Conservation (phyloP, 2,888 invertebrate genomes). For the Auanema sp. region DNA sequence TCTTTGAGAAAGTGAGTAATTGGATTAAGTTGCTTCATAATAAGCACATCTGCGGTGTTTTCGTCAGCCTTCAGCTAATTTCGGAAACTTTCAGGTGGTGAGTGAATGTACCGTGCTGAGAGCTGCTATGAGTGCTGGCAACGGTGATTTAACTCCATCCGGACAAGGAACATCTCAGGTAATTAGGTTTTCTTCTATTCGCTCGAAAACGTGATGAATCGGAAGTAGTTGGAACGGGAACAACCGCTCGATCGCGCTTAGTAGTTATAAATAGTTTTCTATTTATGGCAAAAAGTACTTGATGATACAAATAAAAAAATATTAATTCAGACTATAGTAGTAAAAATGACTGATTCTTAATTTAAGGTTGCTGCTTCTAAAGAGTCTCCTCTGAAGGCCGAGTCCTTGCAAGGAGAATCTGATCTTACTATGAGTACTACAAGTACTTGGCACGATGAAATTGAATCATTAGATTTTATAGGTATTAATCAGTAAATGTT, state of each 20-base stretch:
- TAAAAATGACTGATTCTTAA: neutral
- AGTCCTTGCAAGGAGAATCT: conserved; percentile 16
- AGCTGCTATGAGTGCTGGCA: conserved; percentile 32
- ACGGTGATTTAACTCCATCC: conserved; percentile 22
- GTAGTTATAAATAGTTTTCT: no score
- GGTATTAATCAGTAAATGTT: conserved; percentile 15
- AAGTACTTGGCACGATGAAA: conserved; percentile 44
- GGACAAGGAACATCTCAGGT: conserved; percentile 19
- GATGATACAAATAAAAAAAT: neutral
- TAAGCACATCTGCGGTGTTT: neutral
- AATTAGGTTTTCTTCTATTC: neutral
- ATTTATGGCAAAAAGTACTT: neutral
- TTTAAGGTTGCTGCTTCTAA: conserved; percentile 19
- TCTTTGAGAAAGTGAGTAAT: conserved; percentile 47
- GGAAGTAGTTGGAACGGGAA: neutral
- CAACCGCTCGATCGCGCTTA: neutral
- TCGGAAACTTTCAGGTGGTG: conserved; percentile 20
- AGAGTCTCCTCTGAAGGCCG: conserved; percentile 15
- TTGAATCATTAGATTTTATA: conserved; percentile 41
- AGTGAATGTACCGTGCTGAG: conserved; percentile 36
- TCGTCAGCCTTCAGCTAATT: neutral
- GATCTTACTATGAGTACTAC: conserved; percentile 40
- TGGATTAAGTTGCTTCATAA: conserved; percentile 4
- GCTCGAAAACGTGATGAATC: neutral
- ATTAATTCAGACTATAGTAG: neutral